These are phyloP conservation scores for Neoaliturus tenellus DNA, from an alignment of 2,888 invertebrate species.

Conservation along the genomic window DNA sequence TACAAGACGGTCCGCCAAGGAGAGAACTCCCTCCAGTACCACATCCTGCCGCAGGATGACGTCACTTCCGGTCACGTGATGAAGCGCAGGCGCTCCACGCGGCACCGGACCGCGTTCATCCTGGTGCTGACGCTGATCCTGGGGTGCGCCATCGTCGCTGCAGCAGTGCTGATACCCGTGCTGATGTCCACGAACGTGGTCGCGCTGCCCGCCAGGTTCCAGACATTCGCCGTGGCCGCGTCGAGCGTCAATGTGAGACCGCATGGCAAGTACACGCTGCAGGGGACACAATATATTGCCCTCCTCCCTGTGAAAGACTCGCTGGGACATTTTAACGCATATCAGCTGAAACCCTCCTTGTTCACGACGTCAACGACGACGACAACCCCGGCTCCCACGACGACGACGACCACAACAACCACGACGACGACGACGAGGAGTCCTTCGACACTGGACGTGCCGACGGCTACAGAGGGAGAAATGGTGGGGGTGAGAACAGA, in stretches of 20 bases:
- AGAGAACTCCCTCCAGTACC: conserved; percentile 84
- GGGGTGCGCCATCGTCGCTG: conserved; percentile 68
- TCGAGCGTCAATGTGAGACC: conserved; percentile 63
- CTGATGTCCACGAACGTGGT: conserved; percentile 69
- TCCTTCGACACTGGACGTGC: not conserved
- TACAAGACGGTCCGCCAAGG: conserved; percentile 86
- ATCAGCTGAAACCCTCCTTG: conserved; percentile 52
- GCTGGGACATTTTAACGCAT: conserved; percentile 57
- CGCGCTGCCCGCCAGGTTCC: conserved; percentile 69
- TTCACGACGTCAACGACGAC: conserved; percentile 34
- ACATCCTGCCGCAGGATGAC: conserved; percentile 84
- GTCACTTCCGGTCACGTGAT: conserved; percentile 69
- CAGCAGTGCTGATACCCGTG: conserved; percentile 69
- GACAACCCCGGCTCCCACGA: conserved; percentile 41
- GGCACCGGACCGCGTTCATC: conserved; percentile 68
- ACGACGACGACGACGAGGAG: conserved; percentile 34
- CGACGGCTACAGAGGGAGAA: not conserved
- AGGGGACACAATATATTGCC: conserved; percentile 66
- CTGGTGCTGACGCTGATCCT: conserved; percentile 67
- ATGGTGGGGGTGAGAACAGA: conserved; percentile 5
- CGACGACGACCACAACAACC: conserved; percentile 20
- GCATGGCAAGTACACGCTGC: conserved; percentile 61
- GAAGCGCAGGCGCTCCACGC: conserved; percentile 60
- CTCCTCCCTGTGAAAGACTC: conserved; percentile 65
- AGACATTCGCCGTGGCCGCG: conserved; percentile 66